Base-by-base conservation (phyloP, 1,140 invertebrate genomes). In the Diorhabda carinulata region DNA sequence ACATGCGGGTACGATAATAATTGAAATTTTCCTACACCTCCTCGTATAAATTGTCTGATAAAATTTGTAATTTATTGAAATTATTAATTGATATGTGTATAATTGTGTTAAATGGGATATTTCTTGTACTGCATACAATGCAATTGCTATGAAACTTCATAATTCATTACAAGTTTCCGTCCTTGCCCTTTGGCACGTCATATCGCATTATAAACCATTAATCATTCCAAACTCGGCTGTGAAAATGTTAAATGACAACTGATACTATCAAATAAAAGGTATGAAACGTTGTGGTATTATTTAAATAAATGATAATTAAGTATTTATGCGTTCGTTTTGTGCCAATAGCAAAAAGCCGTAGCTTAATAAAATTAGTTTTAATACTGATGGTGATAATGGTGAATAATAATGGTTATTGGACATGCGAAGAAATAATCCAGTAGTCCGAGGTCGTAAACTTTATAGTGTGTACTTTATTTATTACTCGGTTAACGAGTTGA, bases 361-460 rank as follows among this genome's bases (percentile, higher is more conserved):
- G 64, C 60, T 44, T 68, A 73, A 73, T 73, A 70, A 70, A 73
- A 73, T 73, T 73, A 73, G 70, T 73, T 73, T 73, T 73, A 73
- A 73, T 73, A 66, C 69, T 62, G 60, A 52, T 52, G 47, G 47
- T 61, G 69, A 71, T 52, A 52, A 52, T 52, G 47, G 47, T 52
- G 64, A 68, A 68, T 66, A 70, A 66, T 72, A 73, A 73, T 66
- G 72, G 70, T 68, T 68, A 57, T 57, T 45, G 43, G 60, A 52
- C 72, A 73, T 66, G 72, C 72, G 41, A 70, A 68, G 69, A 43
- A 40, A 52, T n/a, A 52, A 52, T 52, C 47, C n/a, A 52, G 6
- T 52, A 3, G 6, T 52, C 47, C 47, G 4, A 52, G 2, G n/a
- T 52, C 47, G 47, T 52, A 52, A 52, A 52, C 6, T 52, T 52